A percentile compares a stretch with the other conserved stretches of the same genome.
phyloP scores from a whole-genome alignment of 2,797 vertebrate genomes.

The Malurus leucopterus region DNA sequence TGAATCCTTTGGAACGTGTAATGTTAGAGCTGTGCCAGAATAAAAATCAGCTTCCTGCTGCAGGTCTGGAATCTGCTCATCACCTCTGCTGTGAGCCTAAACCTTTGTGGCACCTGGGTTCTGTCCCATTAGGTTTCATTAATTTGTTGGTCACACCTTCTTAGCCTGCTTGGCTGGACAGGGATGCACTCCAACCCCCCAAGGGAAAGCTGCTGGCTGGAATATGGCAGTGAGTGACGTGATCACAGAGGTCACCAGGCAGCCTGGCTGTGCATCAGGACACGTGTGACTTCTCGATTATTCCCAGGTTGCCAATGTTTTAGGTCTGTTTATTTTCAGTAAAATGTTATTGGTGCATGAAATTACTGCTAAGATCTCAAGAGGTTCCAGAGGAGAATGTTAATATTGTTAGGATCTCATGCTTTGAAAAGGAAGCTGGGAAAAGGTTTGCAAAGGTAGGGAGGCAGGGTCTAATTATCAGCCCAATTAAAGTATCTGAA shows the following conservation, averaged over 20 bases:
- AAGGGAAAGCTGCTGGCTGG: background rate
- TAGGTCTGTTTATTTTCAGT: conserved; percentile 41
- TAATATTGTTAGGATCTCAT: conserved; percentile 26
- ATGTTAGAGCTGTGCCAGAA: background rate
- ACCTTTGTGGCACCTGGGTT: background rate
- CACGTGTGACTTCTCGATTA: background rate
- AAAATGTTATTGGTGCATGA: conserved; percentile 19
- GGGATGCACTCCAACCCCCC: background rate
- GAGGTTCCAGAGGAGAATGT: conserved; percentile 18
- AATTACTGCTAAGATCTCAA: conserved; percentile 30
- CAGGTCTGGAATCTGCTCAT: background rate
- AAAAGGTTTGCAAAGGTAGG: background rate
- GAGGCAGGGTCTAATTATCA: conserved; percentile 1
- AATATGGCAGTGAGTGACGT: background rate
- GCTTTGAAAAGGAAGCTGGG: background rate
- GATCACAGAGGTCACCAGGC: conserved; percentile 2
- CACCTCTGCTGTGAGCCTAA: background rate
- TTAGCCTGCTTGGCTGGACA: background rate
- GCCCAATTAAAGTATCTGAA: conserved; percentile 22
- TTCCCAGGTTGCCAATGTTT: conserved; percentile 26
- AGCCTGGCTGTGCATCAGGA: conserved; percentile 4
- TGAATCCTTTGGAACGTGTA: background rate
- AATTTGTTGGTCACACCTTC: background rate
- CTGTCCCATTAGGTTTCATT: conserved; percentile 17
- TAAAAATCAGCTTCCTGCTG: background rate